phyloP scores from a whole-genome alignment of 2,797 vertebrate species.

The Tenualosa ilisha region DNA sequence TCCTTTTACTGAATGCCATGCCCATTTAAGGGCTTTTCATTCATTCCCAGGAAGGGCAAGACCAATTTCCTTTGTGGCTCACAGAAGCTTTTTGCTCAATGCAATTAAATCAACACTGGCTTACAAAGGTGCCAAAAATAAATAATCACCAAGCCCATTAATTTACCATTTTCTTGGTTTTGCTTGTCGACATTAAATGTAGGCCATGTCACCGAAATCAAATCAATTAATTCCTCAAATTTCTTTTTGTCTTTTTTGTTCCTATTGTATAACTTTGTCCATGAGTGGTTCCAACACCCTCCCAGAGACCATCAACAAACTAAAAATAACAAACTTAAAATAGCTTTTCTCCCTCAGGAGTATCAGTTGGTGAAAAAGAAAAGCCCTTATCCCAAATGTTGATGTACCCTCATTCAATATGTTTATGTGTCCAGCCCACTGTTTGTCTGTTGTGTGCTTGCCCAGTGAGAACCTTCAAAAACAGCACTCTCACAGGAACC shows the following conservation, averaged over 20 bases:
- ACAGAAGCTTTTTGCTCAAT: background rate
- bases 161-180: background rate
- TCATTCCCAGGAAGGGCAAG: background rate
- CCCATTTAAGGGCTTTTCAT: background rate
- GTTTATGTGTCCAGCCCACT: background rate
- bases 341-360: background rate
- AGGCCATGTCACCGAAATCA: background rate
- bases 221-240: background rate
- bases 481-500: background rate
- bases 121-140: background rate
- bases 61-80: background rate
- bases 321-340: background rate
- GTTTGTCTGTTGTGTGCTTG: slow-evolving; percentile 3
- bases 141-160: no score
- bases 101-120: background rate
- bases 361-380: background rate
- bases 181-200: background rate
- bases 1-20: background rate
- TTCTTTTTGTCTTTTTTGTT: background rate
- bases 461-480: background rate
- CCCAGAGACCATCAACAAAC: background rate
- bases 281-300: background rate
- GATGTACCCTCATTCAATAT: background rate
- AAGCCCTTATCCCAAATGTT: background rate
- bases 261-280: background rate